Base-by-base conservation (phyloP, 64 coral and sea anemone genomes). In the Catalaphyllia jardinei region DNA sequence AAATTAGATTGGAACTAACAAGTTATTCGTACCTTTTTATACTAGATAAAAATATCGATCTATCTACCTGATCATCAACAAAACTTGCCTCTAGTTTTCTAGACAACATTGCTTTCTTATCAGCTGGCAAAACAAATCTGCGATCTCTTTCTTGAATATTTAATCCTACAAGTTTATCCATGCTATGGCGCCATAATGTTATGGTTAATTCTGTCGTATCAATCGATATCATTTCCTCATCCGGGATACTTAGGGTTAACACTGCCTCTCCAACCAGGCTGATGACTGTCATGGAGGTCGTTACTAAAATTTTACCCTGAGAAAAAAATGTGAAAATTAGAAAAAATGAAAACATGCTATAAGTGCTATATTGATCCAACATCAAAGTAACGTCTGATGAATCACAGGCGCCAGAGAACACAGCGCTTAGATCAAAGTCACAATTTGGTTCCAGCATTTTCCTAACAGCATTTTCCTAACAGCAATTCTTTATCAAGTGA, bases 61-160 rank as follows among this genome's bases (percentile, higher is more conserved):
- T 4, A 46, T 46, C 39, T 83, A 83, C 79, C 60, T 83, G 79
- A 17, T 31, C 17, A 31, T 83, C 79, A 12, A 83, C 62, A 50
- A 84, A 84, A 49, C 19, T 24, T 62, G 61, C 67, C 19, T 14
- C 33, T 7, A 0, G 2, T 4, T 12, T 67, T 22, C 33, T 67
- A 8, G 80, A 69, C 24, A 67, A 20, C 5, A 84, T 12, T 25
- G 20, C 39, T 84, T 14, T 35, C 10, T 51, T 50, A 19, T 69
- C n/a, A 65, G 30, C 17, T 17, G 80, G 80, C 13, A 84, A 84
- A 84, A 83, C 35, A 50, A 71, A 49, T 49, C 24, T n/a, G 11
- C 62, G 62, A 2, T 84, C 35, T 69, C 80, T 62, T 28, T 35
- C 80, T 17, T 69, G 20, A 18, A 71, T 46, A 22, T 38, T 27